These are phyloP conservation scores for Symphodus melops DNA, from an alignment of 2,113 vertebrate species.

Conservation along the genomic window DNA sequence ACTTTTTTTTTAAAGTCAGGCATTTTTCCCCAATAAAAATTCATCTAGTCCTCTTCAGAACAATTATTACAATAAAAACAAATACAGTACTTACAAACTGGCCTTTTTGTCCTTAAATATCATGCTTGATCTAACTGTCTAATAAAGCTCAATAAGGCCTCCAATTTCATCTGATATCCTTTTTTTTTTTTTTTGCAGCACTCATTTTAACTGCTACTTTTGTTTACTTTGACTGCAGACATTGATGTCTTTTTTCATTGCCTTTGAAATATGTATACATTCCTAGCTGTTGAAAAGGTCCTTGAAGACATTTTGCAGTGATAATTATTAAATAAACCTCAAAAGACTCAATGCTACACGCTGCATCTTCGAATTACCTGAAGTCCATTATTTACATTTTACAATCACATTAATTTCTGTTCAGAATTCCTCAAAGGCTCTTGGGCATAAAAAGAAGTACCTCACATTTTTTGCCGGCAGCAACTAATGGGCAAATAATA, in stretches of 20 bases:
- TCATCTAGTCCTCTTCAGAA: background rate
- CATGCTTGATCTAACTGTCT: background rate
- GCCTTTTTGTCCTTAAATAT: background rate
- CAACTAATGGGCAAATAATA: conserved; percentile 8
- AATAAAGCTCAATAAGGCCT: background rate
- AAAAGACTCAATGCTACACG: background rate
- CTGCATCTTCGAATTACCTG: conserved; percentile 7
- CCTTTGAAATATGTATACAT: background rate
- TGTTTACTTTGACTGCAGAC: background rate
- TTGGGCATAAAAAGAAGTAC: conserved; percentile 3
- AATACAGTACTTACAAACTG: background rate
- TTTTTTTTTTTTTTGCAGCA: background rate
- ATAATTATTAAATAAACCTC: background rate
- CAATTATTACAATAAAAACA: background rate
- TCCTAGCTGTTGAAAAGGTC: background rate
- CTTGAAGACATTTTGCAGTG: background rate
- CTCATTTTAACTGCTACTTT: background rate
- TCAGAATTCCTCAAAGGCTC: conserved; percentile 57
- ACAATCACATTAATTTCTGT: conserved; percentile 48
- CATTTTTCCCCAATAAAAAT: background rate
- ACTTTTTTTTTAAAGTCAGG: background rate
- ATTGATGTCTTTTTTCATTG: background rate
- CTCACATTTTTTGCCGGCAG: conserved; percentile 6
- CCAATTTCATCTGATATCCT: background rate
- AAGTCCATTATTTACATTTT: conserved; percentile 46